These are phyloP conservation scores for Garra rufa DNA, from an alignment of 2,113 vertebrate genomes.

Conservation along the genomic window DNA sequence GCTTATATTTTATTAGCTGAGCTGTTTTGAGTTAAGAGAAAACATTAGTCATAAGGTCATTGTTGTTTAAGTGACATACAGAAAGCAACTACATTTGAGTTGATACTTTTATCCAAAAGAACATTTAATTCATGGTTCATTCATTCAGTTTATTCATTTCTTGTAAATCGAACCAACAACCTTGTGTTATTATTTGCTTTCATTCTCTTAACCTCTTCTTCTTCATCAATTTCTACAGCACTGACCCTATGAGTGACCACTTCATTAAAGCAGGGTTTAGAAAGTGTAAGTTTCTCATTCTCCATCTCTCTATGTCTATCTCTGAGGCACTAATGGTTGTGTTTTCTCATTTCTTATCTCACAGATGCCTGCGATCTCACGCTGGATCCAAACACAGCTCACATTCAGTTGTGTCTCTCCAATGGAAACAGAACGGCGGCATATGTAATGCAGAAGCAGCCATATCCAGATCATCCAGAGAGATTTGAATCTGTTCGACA, in stretches of 20 bases:
- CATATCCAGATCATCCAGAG: constrained; percentile 46
- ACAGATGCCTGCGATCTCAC: constrained; percentile 42
- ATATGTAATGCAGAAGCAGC: background rate
- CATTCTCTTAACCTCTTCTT: background rate
- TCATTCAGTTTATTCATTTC: background rate
- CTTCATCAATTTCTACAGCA: constrained; percentile 18
- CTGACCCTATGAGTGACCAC: constrained; percentile 2
- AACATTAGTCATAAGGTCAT: background rate
- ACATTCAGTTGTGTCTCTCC: constrained; percentile 23
- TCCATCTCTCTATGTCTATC: background rate
- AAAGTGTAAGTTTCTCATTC: constrained; percentile 47
- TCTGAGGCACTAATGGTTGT: background rate
- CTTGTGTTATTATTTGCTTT: background rate
- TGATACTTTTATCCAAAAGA: background rate
- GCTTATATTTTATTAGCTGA: background rate
- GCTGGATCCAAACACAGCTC: constrained; percentile 49
- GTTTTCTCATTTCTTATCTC: background rate
- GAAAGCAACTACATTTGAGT: background rate
- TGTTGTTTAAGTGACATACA: background rate
- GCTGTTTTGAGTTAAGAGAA: background rate
- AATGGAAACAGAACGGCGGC: constrained; percentile 22
- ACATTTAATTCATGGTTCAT: background rate
- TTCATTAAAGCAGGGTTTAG: constrained; percentile 40
- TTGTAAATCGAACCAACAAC: background rate
- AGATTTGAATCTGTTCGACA: constrained; percentile 39